phyloP scores from a whole-genome alignment of 2,113 vertebrate genomes.

The Corythaeola cristata region DNA sequence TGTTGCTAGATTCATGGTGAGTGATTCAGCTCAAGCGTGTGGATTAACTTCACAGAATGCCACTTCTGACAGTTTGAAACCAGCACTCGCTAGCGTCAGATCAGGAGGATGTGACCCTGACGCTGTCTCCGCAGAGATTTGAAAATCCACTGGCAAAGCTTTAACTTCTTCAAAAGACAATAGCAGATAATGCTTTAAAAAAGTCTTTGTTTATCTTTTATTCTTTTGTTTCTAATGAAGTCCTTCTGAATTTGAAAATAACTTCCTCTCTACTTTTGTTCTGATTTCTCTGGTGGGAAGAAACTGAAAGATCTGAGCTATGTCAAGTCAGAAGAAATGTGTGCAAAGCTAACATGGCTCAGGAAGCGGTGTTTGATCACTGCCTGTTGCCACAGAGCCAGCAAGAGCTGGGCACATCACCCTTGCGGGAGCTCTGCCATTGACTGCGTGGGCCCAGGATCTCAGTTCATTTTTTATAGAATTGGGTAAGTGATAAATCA shows the following conservation, averaged over 20 bases:
- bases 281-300: constrained; percentile 4
- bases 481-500: neutral
- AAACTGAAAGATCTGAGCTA: neutral
- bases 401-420: neutral
- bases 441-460: neutral
- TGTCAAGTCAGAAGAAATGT: neutral
- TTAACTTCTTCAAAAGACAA: constrained; percentile 30
- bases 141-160: constrained; percentile 35
- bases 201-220: constrained; percentile 14
- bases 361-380: neutral
- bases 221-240: constrained; percentile 31
- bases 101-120: neutral
- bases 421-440: neutral
- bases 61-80: constrained; percentile 16
- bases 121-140: neutral
- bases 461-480: neutral
- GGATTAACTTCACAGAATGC: constrained; percentile 4
- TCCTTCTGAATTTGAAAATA: constrained; percentile 18
- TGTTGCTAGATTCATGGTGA: neutral
- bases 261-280: constrained; percentile 1
- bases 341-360: neutral
- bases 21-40: constrained; percentile 11
- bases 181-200: constrained; percentile 26
- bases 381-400: neutral
- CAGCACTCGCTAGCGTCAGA: neutral